Base-by-base conservation (phyloP, 2,797 vertebrate genomes). In the Lindbergichthys nudifrons region DNA sequence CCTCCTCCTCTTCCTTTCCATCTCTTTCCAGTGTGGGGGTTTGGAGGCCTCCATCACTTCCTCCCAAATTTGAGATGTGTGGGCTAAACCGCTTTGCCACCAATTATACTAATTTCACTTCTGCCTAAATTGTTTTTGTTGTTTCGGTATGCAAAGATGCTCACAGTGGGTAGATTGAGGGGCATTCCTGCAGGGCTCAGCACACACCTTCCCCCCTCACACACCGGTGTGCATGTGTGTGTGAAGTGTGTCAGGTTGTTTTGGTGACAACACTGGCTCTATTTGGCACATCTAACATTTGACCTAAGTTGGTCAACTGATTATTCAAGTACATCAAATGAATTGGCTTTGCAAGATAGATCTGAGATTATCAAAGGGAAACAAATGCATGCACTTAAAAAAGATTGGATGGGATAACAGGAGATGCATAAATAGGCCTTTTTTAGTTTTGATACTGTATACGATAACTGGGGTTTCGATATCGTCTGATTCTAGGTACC, bases 31-130 rank as follows among this genome's bases (percentile, higher is more conserved):
- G 65, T 75, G 81, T 79, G 84, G 80, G 85, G 74, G 85, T 85
- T 85, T 87, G 65, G 73, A 86, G 89, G 83, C 87, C 88, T 87
- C 67, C 85, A 42, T 90, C 85, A 84, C 89, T 86, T 91, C 87
- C 87, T 88, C 71, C 81, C 62, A 79, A 87, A 92, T 88, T 68
- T 79, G 73, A 84, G 79, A 86, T 88, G 87, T 92, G 92, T 93
- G 90, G 92, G 92, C 81, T 94, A 91, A 93, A 94, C 89, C 85
- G 83, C 91, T 94, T 94, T 93, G 82, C 93, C 92, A 92, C 87
- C 92, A 93, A 92, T 94, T 93, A 93, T 90, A 92, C 87, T 90
- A 83, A 91, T 93, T 92, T 92, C 81, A 87, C 84, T 92, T 88
- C 83, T 87, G 79, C 86, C 84, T 87, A 88, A 89, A 92, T 87